phyloP scores from a whole-genome alignment of 2,888 invertebrate species.

The Chirona hameri region DNA sequence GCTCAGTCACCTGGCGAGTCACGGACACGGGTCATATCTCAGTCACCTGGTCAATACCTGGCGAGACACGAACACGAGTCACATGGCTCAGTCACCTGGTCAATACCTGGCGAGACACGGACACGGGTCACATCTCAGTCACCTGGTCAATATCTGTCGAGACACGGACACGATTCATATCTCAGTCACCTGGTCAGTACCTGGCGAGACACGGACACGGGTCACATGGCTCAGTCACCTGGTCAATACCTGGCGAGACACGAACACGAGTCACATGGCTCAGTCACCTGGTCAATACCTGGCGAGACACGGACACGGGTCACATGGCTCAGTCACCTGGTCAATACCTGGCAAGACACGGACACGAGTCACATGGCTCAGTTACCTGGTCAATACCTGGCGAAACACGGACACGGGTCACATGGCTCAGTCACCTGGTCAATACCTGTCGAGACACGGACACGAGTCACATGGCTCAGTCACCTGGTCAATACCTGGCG shows the following conservation, averaged over 20 bases:
- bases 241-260: slow-evolving; percentile 67
- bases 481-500: slow-evolving; percentile 75
- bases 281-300: slow-evolving; percentile 71
- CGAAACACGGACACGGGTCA: neutral
- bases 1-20: slow-evolving; percentile 61
- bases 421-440: slow-evolving; percentile 59
- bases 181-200: slow-evolving; percentile 65
- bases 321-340: slow-evolving; percentile 54
- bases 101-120: slow-evolving; percentile 61
- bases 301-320: slow-evolving; percentile 33
- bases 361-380: neutral
- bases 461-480: neutral
- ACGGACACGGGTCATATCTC: neutral
- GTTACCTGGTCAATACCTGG: slow-evolving; percentile 73
- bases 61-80: neutral
- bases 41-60: slow-evolving; percentile 71
- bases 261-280: neutral
- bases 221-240: slow-evolving; percentile 51
- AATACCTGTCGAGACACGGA: slow-evolving; percentile 58
- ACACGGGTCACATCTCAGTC: neutral
- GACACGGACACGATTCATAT: neutral
- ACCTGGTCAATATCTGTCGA: slow-evolving; percentile 73
- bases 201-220: slow-evolving; percentile 50
- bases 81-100: slow-evolving; percentile 56
- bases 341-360: slow-evolving; percentile 62